Percentiles rank a stretch among this genome's conserved stretches.
Evolutionary conservation across 2,113 vertebrate genomes (phyloP).

Genomic region (Aegotheles bennettii): DNA sequence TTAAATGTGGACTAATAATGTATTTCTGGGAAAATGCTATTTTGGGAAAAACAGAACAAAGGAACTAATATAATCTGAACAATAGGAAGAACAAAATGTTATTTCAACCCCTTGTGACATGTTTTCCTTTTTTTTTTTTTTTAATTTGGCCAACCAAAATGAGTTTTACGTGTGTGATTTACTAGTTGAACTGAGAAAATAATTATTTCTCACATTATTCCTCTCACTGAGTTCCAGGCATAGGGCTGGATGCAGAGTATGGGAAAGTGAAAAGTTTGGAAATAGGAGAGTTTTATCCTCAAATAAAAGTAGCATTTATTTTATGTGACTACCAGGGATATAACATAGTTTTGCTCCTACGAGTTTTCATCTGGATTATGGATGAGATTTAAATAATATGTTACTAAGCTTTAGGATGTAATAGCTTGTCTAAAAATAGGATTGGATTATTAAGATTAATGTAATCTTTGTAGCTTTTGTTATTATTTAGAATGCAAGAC

Average conservation of each 20-base stretch:
- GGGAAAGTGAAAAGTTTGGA: not conserved
- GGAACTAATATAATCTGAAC: not conserved
- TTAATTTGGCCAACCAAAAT: not conserved
- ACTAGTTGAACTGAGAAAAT: not conserved
- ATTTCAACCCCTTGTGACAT: not conserved
- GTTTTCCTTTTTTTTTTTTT: not conserved
- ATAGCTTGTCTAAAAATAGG: slow-evolving; percentile 46
- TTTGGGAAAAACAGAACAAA: not conserved
- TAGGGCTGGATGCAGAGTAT: not conserved
- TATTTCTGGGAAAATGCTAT: not conserved
- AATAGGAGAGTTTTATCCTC: not conserved
- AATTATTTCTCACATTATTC: not conserved
- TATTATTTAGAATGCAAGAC: slow-evolving; percentile 25
- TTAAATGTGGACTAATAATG: not conserved
- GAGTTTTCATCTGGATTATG: slow-evolving; percentile 37
- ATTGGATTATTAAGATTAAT: slow-evolving; percentile 60
- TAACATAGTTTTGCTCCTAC: not conserved
- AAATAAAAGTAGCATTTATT: not conserved
- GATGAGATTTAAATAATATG: slow-evolving; percentile 49
- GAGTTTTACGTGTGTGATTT: not conserved
- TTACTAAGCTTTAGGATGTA: slow-evolving; percentile 45
- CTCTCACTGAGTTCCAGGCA: not conserved
- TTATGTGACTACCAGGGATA: not conserved
- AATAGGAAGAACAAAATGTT: not conserved
- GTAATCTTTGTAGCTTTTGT: slow-evolving; percentile 42